phyloP scores from a whole-genome alignment of 2,888 invertebrate species.

The Apomyelois bistriatella region DNA sequence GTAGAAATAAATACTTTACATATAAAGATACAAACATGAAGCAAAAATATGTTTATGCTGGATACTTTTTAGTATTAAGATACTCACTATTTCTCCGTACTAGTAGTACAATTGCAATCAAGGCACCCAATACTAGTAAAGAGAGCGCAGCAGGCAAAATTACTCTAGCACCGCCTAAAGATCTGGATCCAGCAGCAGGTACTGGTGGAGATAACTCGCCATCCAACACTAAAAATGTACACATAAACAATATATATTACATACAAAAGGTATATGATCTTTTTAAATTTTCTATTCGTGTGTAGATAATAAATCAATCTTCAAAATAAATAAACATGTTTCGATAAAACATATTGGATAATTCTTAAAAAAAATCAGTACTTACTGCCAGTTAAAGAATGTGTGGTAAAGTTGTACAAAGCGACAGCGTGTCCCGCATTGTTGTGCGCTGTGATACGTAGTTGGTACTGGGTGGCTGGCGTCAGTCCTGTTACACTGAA shows the following conservation, averaged over 20 bases:
- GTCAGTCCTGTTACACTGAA: slow-evolving; percentile 88
- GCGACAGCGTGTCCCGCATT: slow-evolving; percentile 92
- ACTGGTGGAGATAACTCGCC: slow-evolving; percentile 84
- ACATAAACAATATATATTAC: neutral
- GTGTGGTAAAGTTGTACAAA: slow-evolving; percentile 91
- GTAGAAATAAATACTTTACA: neutral
- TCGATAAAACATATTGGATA: too few species aligned
- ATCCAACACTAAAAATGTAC: slow-evolving; percentile 61
- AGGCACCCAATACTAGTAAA: slow-evolving; percentile 82
- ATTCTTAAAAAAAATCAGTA: slow-evolving; percentile 19
- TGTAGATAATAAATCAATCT: too few species aligned
- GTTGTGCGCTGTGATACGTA: slow-evolving; percentile 89
- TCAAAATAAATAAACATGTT: too few species aligned
- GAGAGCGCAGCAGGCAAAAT: slow-evolving; percentile 84
- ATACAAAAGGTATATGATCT: too few species aligned
- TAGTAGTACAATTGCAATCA: slow-evolving; percentile 85
- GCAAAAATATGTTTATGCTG: neutral
- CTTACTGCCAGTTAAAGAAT: slow-evolving; percentile 87
- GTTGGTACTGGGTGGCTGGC: slow-evolving; percentile 87
- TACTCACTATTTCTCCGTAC: slow-evolving; percentile 85
- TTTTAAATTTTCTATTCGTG: too few species aligned
- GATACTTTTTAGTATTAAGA: neutral
- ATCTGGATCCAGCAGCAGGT: slow-evolving; percentile 82
- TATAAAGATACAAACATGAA: too few species aligned
- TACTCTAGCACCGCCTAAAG: slow-evolving; percentile 83